Base-by-base conservation (phyloP, 2,888 invertebrate genomes). In the Eilema sororculum region DNA sequence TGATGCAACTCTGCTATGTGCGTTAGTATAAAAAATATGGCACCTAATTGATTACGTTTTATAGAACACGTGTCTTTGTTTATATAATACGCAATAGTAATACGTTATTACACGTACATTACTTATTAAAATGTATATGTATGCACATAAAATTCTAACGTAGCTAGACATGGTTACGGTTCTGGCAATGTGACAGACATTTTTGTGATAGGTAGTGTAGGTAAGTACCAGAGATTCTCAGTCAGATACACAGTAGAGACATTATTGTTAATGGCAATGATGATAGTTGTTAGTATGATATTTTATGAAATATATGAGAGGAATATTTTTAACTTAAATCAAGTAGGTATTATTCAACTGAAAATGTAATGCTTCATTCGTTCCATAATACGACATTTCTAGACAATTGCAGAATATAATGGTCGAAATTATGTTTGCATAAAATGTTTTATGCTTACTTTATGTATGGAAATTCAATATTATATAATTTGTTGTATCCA, bases 151-250 rank as follows among this genome's bases (percentile, higher is more conserved):
- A 25, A 58, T 58, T 58, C 24, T 25, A 58, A 61, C 24, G 33
- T 60, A 46, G 46, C 33, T 60, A 41, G 56, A 58, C 30, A 57
- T 56, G 59, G 59, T 16, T 22, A 9, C 37, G 75, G 33, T 69
- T 77, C 81, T 86, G 86, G 86, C 86, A 84, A 75, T 74, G 73
- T 82, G 84, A 78, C 86, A 86, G 75, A 33, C 63, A 69, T 72
- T 74, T 67, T 68, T 72, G 65, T 65, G 41, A 78, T 79, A 73
- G 74, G 69, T 37, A 37, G 37, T 37, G 13, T 0, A n/a, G n/a
- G n/a, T n/a, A n/a, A n/a, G 16, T 64, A 74, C 75, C 69, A 63
- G 12, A 46, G 67, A 82, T 81, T 81, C 77, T 65, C 76, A 82
- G 81, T 76, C 83, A 67, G 56, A 16, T 22, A 13, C 10, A 22